Evolutionary conservation across 2,113 vertebrate genomes (phyloP), one percentile per base, ranked within the genome.

Genomic region (Tachuris rubrigastra): DNA sequence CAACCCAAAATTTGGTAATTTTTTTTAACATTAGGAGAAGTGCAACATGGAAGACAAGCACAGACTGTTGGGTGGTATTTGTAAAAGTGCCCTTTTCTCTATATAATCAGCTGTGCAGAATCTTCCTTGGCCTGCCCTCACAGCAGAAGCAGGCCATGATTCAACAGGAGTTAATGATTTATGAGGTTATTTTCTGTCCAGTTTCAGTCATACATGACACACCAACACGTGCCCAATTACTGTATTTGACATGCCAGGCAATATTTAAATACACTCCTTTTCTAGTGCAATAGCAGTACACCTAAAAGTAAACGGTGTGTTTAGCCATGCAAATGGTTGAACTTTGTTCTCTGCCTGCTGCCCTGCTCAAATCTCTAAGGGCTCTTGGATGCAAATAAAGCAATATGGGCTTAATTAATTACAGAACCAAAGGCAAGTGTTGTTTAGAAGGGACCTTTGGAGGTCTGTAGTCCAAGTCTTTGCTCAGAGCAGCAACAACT

Each of bases 311-410:
- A 24, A 59, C 0, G 0, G 25, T 42, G 50, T 8, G 13, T 89
- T 92, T 74, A 73, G 83, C 35, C 74, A 86, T 77, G 76, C 86
- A 95, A 93, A 87, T 78, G 15, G 14, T n/a, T 74, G 59, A 89
- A 62, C 79, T 92, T 80, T 52, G 67, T 49, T 68, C 56, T 89
- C 80, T 50, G 1, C 60, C 33, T 89, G 44, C 33, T 81, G 83
- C 59, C 33, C 58, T 90, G 81, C 30, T 24, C n/a, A 89, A 86
- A 59, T 86, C 92, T 52, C 82, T 67, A 47, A 77, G 72, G 90
- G 71, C 67, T 2, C 33, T 24, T 33, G 3, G 9, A 73, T 84
- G 83, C 63, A 97, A 94, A 95, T 65, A 74, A 60, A 92, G 52
- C 17, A 62, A 59, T 69, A 42, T 24, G 8, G 27, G 23, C 25